A percentile compares a stretch with the other conserved stretches of the same genome.
phyloP scores from a whole-genome alignment of 2,113 vertebrate species.

The Piaya cayana region DNA sequence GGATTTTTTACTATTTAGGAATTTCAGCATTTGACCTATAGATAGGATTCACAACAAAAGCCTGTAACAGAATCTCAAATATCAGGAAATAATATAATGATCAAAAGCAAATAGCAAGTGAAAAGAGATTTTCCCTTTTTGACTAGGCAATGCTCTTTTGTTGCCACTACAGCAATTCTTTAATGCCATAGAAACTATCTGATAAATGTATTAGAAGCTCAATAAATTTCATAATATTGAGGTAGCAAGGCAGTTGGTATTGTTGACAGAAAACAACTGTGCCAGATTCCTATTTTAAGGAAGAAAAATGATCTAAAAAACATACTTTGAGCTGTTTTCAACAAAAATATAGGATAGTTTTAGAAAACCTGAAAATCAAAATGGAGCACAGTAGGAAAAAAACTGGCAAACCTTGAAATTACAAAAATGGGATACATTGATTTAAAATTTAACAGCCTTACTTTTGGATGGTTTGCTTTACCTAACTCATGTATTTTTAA shows the following conservation, averaged over 20 bases:
- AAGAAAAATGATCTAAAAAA: not conserved
- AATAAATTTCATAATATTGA: slow-evolving; percentile 48
- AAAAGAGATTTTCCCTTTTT: not conserved
- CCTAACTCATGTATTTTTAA: not conserved
- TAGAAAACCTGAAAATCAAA: not conserved
- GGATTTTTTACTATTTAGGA: not conserved
- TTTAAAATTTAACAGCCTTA: not conserved
- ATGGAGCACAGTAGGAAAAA: not conserved
- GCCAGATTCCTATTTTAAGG: not conserved
- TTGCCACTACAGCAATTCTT: slow-evolving; percentile 48
- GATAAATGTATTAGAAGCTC: slow-evolving; percentile 47
- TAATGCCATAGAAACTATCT: slow-evolving; percentile 55
- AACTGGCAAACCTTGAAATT: not conserved
- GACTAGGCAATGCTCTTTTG: slow-evolving; percentile 15
- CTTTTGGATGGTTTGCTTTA: not conserved
- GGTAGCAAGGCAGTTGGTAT: slow-evolving; percentile 22
- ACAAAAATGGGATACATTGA: not conserved
- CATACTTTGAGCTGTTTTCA: not conserved
- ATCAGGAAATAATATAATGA: slow-evolving; percentile 10
- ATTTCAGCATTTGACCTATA: not conserved
- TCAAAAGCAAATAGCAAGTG: slow-evolving; percentile 11
- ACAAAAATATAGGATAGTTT: not conserved
- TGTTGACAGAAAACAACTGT: slow-evolving; percentile 26
- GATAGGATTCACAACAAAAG: not conserved
- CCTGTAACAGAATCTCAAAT: slow-evolving; percentile 5